phyloP scores from a whole-genome alignment of 2,888 invertebrate genomes.

The Tridacna crocea region DNA sequence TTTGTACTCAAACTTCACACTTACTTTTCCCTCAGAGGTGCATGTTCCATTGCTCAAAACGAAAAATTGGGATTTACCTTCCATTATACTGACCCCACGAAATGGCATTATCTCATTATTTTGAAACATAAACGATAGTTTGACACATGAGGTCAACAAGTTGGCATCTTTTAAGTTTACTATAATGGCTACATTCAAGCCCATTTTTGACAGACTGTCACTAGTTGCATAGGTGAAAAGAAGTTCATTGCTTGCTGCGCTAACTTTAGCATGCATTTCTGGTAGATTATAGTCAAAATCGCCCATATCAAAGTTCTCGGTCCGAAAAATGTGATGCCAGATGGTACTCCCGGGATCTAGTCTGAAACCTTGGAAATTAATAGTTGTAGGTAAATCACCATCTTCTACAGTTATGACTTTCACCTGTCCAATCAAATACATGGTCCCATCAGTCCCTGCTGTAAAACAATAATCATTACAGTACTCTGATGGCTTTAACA shows the following conservation, averaged over 20 bases:
- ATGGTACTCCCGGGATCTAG: constrained; percentile 23
- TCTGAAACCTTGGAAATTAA: constrained; percentile 46
- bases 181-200: constrained; percentile 28
- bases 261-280: constrained; percentile 48
- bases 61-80: constrained; percentile 28
- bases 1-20: constrained; percentile 47
- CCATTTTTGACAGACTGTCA: background rate
- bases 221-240: constrained; percentile 38
- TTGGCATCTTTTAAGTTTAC: constrained; percentile 17
- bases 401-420: constrained; percentile 36
- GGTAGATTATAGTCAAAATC: constrained; percentile 29
- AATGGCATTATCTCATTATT: constrained; percentile 2
- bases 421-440: constrained; percentile 43
- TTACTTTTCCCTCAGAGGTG: constrained; percentile 19
- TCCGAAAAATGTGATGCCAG: constrained; percentile 44
- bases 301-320: constrained; percentile 29
- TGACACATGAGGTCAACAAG: background rate
- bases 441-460: constrained; percentile 22
- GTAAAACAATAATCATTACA: constrained; percentile 46
- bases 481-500: background rate
- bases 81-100: constrained; percentile 40
- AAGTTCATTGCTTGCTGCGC: constrained; percentile 48
- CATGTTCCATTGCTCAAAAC: constrained; percentile 46
- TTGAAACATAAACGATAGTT: background rate
- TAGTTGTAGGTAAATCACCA: constrained; percentile 39